A percentile compares a stretch with the other conserved stretches of the same genome.
phyloP scores from a whole-genome alignment of 2,797 vertebrate species.

The Acropternis orthonyx region DNA sequence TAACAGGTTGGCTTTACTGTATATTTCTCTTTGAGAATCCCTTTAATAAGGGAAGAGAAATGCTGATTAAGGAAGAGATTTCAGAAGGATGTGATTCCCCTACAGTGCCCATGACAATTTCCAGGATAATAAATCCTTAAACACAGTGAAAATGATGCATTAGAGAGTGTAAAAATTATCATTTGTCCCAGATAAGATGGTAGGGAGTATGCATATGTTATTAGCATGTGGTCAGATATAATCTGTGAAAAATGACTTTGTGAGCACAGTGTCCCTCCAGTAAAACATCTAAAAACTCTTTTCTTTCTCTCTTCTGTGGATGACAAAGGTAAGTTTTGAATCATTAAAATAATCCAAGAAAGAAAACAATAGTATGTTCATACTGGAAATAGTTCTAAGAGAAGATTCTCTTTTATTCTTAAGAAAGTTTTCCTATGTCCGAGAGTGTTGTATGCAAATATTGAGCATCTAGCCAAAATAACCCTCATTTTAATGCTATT shows the following conservation, averaged over 20 bases:
- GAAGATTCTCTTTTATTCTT: not conserved
- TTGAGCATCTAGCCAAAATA: not conserved
- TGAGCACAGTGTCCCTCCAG: not conserved
- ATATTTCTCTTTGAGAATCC: not conserved
- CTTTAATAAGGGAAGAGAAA: not conserved
- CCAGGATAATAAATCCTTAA: constrained; percentile 39
- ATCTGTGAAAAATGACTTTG: constrained; percentile 43
- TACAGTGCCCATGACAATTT: not conserved
- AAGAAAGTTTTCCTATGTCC: not conserved
- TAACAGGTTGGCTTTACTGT: not conserved
- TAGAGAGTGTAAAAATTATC: constrained; percentile 53
- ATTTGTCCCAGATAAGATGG: constrained; percentile 57
- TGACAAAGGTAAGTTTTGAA: not conserved
- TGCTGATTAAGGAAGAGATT: constrained; percentile 4
- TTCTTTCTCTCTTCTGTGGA: not conserved
- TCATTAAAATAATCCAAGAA: not conserved
- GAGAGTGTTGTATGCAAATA: not conserved
- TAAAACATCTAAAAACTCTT: constrained; percentile 20
- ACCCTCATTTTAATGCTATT: not conserved
- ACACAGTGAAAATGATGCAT: constrained; percentile 35
- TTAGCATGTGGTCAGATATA: constrained; percentile 39
- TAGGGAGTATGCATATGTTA: constrained; percentile 54
- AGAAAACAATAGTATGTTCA: not conserved
- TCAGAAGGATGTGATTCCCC: constrained; percentile 13
- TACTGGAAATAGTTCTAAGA: not conserved